Percentiles rank a stretch among this genome's conserved stretches.
Conservation (phyloP, 2,113 vertebrate genomes). For the Heptranchias perlo region DNA sequence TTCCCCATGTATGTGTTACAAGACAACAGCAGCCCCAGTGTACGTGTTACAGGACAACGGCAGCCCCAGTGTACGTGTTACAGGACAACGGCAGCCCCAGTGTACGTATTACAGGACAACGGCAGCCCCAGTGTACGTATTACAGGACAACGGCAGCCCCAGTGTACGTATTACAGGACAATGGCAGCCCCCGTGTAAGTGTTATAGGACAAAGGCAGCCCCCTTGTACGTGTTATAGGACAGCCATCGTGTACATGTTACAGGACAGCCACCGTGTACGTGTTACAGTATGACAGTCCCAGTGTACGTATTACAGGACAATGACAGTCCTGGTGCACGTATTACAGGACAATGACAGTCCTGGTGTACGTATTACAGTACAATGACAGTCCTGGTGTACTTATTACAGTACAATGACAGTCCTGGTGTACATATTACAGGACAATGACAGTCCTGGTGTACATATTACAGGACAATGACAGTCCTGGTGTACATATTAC, state of each 20-base stretch:
- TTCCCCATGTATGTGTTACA: background rate
- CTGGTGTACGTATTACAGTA: background rate
- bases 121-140: background rate
- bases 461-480: background rate
- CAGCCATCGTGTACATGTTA: no score
- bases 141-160: background rate
- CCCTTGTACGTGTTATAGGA: no score
- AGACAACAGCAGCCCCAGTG: background rate
- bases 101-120: background rate
- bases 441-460: background rate
- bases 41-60: background rate
- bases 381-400: background rate
- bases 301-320: no score
- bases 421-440: background rate
- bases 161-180: no score
- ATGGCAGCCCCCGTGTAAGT: background rate
- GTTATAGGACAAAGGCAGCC: background rate
- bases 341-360: background rate
- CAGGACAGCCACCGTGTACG: no score
- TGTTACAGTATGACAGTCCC: no score
- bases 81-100: background rate
- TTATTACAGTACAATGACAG: background rate
- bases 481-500: background rate
- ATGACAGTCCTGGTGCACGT: no score
- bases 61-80: background rate